Base-by-base conservation (phyloP, 2,888 invertebrate genomes). In the Pediacus dermestoides region DNA sequence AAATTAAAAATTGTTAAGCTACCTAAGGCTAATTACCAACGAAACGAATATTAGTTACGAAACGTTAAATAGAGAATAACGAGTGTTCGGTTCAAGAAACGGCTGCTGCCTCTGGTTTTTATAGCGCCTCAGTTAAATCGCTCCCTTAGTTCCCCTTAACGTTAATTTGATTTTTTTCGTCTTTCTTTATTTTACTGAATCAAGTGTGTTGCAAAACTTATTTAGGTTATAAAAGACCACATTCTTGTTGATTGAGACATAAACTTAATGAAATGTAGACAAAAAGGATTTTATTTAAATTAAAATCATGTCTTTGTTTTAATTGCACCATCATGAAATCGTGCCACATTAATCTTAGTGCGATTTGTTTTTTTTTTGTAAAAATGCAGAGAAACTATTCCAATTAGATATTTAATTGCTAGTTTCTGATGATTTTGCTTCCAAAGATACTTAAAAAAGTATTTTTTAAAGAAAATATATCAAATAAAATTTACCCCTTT, bases 11-110 rank as follows among this genome's bases (percentile, higher is more conserved):
- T 46, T 50, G 51, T 47, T 42, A 47, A 51, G 46, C 50, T 51
- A 52, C 51, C 48, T 50, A 53, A 49, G 46, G 58, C 56, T 63
- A 63, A 63, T 63, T 63, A 61, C 60, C 54, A 52, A 51, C 48
- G 55, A 55, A 61, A 58, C 56, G 59, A 53, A 55, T 58, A 66
- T 64, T 64, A 61, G 64, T 64, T 64, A 63, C 64, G 54, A 60
- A 58, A 62, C 64, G 64, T 66, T 66, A 64, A 63, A 52, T 59
- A 52, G n/a, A 23, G 23, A 23, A 23, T 10, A 23, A 3, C 10
- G 23, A 23, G 23, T n/a, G n/a, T n/a, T n/a, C n/a, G n/a, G 30
- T 30, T n/a, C 8, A 30, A 13, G n/a, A 30, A 31, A 13, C 16
- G 31, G 2, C 8, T 16, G 10, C 13, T 16, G 14, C 14, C 9